These are phyloP conservation scores for Panthera tigris DNA, from an alignment of 2,113 vertebrate species.

Conservation along the genomic window DNA sequence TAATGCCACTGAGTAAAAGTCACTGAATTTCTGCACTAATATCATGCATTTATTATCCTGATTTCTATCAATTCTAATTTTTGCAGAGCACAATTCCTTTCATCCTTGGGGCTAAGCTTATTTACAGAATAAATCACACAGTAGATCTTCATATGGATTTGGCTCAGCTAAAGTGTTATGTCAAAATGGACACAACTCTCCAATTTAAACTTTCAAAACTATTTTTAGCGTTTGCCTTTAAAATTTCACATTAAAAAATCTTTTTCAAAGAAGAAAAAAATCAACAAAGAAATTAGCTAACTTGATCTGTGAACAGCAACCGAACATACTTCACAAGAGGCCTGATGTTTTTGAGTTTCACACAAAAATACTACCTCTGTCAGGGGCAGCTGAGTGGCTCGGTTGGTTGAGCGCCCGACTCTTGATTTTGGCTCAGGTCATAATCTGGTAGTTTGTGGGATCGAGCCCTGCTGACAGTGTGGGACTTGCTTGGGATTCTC, in stretches of 20 bases:
- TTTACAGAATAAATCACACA: conserved; percentile 8
- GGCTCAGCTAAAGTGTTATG: neutral
- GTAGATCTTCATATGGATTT: neutral
- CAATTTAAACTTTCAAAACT: conserved; percentile 7
- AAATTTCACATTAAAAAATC: neutral
- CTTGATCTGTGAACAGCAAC: neutral
- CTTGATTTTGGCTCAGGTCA: too few species aligned
- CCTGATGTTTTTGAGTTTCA: neutral
- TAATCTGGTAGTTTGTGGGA: too few species aligned
- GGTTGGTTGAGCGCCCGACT: too few species aligned
- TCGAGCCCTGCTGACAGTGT: too few species aligned
- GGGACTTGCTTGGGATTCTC: too few species aligned
- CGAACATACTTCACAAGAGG: neutral
- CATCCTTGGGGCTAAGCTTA: conserved; percentile 45
- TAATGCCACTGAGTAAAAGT: neutral
- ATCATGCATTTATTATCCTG: conserved; percentile 46
- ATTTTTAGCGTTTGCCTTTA: conserved; percentile 19
- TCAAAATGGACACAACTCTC: neutral
- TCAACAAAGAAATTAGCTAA: neutral
- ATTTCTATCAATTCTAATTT: conserved; percentile 63
- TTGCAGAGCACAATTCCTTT: conserved; percentile 42
- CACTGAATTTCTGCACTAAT: conserved; percentile 33
- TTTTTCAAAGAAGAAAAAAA: neutral
- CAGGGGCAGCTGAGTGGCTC: neutral
- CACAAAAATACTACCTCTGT: neutral